phyloP scores from a whole-genome alignment of 2,888 invertebrate genomes.

The Cantharis nigra region DNA sequence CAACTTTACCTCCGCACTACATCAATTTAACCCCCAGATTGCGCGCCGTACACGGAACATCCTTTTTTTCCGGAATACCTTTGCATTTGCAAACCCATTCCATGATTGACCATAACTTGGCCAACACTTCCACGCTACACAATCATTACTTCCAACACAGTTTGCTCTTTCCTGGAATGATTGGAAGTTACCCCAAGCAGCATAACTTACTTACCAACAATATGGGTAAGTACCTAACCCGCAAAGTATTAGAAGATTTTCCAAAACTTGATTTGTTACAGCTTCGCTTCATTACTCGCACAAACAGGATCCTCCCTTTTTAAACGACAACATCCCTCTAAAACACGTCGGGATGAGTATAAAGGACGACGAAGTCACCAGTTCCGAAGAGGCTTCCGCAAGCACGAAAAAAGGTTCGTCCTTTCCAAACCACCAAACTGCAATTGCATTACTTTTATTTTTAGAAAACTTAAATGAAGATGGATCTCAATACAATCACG shows the following conservation, averaged over 20 bases:
- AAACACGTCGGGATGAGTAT: constrained; percentile 35
- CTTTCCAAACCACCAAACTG: background rate
- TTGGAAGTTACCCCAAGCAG: constrained; percentile 55
- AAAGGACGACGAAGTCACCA: constrained; percentile 77
- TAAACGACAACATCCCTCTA: constrained; percentile 8
- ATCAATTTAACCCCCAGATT: constrained; percentile 46
- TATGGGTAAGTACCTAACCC: constrained; percentile 10
- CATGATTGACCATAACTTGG: constrained; percentile 36
- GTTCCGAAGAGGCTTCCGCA: constrained; percentile 69
- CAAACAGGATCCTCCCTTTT: constrained; percentile 20
- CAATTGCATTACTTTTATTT: background rate
- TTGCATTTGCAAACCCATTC: constrained; percentile 45
- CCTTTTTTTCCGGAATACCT: constrained; percentile 46
- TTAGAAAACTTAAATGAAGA: constrained; percentile 3
- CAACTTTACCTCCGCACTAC: constrained; percentile 52
- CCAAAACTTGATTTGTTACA: no score
- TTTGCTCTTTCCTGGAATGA: constrained; percentile 49
- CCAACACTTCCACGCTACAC: constrained; percentile 30
- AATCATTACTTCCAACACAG: constrained; percentile 50
- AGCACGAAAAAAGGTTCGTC: constrained; percentile 23
- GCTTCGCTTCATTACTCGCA: constrained; percentile 11
- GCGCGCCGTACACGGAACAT: constrained; percentile 43
- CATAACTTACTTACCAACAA: constrained; percentile 38
- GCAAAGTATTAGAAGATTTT: no score
- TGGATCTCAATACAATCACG: background rate